Conservation (phyloP, 2,113 vertebrate species). For the Psammodynastes pulverulentus region DNA sequence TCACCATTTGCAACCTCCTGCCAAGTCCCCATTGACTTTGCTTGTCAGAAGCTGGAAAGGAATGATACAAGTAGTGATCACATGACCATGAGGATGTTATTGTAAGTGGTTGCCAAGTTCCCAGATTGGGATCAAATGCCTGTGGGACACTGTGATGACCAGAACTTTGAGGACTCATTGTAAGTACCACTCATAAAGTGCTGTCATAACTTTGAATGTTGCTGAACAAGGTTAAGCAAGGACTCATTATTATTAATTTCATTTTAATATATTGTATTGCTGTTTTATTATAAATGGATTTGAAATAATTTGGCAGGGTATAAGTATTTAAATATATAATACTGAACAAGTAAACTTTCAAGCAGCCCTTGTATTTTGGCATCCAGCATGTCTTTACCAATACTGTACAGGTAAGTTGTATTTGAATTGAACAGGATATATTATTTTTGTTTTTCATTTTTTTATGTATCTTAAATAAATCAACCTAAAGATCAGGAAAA, state of each 20-base stretch:
- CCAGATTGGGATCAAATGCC: neutral
- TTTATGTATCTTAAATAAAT: neutral
- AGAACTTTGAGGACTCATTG: neutral
- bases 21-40: neutral
- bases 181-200: neutral
- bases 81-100: neutral
- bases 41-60: neutral
- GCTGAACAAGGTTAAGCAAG: neutral
- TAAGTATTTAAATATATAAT: neutral
- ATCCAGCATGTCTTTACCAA: neutral
- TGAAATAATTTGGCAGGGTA: neutral
- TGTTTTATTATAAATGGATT: neutral
- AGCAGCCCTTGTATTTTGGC: neutral
- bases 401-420: neutral
- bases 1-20: neutral
- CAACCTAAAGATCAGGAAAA: neutral
- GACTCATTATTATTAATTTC: neutral
- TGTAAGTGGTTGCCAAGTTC: neutral
- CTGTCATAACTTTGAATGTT: neutral
- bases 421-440: neutral
- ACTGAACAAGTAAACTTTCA: neutral
- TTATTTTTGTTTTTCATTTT: neutral
- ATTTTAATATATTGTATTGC: neutral
- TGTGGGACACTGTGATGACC: neutral
- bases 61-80: neutral